Evolutionary conservation across 2,888 invertebrate genomes (phyloP).

Genomic region (Noctua fimbriata): DNA sequence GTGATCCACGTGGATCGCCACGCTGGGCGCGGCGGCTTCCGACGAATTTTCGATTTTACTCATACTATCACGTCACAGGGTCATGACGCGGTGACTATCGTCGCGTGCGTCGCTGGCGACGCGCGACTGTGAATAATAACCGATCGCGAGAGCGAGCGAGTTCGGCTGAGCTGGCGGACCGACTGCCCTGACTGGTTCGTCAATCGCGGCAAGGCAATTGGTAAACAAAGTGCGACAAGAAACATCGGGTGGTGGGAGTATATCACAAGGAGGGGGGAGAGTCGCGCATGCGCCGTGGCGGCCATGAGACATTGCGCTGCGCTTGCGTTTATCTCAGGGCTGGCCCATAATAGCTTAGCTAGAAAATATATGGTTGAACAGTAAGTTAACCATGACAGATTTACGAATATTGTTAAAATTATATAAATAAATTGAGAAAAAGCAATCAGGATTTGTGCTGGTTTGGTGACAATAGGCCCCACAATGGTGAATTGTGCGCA

Average conservation of each 20-base stretch:
- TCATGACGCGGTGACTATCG: conserved; percentile 85
- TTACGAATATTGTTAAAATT: neutral
- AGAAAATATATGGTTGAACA: conserved; percentile 32
- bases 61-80: conserved; percentile 88
- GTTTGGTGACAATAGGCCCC: neutral
- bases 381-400: neutral
- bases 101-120: conserved; percentile 87
- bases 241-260: conserved; percentile 80
- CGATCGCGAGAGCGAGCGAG: conserved; percentile 93
- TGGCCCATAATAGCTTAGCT: conserved; percentile 46
- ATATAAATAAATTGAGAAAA: neutral
- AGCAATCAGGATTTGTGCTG: neutral
- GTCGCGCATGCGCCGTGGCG: conserved; percentile 94
- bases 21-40: conserved; percentile 86
- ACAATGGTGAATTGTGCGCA: neutral
- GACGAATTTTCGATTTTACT: conserved; percentile 84
- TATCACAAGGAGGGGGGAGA: conserved; percentile 93
- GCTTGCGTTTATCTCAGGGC: conserved; percentile 92
- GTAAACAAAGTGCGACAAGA: conserved; percentile 88
- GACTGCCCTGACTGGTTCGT: conserved; percentile 85
- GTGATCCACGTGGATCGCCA: conserved; percentile 86
- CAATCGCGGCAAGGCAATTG: conserved; percentile 86
- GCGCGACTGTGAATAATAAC: conserved; percentile 84
- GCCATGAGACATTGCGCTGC: conserved; percentile 92
- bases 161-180: conserved; percentile 92